phyloP scores from a whole-genome alignment of 2,888 invertebrate species.

The Brachynemurus nebulosus region DNA sequence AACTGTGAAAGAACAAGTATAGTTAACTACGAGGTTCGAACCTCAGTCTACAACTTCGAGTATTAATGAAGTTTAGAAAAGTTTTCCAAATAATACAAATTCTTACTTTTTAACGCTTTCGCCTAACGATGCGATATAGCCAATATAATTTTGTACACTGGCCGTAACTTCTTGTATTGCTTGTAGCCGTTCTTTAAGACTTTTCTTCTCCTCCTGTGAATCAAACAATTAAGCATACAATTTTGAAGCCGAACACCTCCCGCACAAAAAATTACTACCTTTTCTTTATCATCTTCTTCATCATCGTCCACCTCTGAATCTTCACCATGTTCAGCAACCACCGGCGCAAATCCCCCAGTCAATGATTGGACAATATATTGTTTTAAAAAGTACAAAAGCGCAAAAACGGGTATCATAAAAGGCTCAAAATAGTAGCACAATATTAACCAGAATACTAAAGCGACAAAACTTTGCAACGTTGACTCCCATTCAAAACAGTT shows the following conservation, averaged over 20 bases:
- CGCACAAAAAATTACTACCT: slow-evolving; percentile 34
- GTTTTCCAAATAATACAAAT: not conserved
- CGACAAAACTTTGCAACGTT: slow-evolving; percentile 65
- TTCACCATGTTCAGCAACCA: slow-evolving; percentile 32
- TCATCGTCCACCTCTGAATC: slow-evolving; percentile 77
- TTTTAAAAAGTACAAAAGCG: slow-evolving; percentile 68
- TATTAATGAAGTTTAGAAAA: not conserved
- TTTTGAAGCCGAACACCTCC: slow-evolving; percentile 11
- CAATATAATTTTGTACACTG: slow-evolving; percentile 91
- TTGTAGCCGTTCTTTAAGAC: slow-evolving; percentile 82
- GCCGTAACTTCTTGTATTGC: slow-evolving; percentile 96
- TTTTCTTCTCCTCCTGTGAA: slow-evolving; percentile 85
- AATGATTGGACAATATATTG: slow-evolving; percentile 46
- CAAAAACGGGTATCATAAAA: slow-evolving; percentile 80
- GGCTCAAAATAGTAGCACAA: slow-evolving; percentile 90
- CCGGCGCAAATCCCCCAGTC: slow-evolving; percentile 26
- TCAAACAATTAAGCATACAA: slow-evolving; percentile 16
- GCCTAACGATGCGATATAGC: slow-evolving; percentile 83
- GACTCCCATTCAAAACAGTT: slow-evolving; percentile 98
- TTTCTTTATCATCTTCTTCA: slow-evolving; percentile 82
- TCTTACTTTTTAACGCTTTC: slow-evolving; percentile 89
- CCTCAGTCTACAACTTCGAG: not conserved
- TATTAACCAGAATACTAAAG: slow-evolving; percentile 72
- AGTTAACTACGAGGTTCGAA: too few relatives aligned
- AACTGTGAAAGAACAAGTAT: too few relatives aligned